Evolutionary conservation across 2,888 invertebrate genomes (phyloP), one percentile per base, ranked within the genome.

Genomic region (Melinopterus prodromus): DNA sequence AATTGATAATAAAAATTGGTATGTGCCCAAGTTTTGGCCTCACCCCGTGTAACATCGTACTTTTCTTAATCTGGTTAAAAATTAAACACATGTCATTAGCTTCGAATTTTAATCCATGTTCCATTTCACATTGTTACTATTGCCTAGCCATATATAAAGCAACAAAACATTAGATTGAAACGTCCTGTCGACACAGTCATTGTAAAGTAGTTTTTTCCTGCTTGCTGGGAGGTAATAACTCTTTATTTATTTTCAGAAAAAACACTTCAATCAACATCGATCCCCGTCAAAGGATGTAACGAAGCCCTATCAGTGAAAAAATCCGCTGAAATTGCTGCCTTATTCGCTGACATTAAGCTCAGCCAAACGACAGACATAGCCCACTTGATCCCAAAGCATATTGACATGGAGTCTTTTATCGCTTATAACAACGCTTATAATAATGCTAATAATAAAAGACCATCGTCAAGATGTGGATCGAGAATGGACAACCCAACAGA

Each of bases 241-340:
- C 9, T 53, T 53, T 74, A 84, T 84, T 77, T 85, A 85, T 6
- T 87, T 89, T 82, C 87, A 84, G 85, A 84, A 15, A 83, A 82
- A 78, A 79, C 82, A 5, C 15, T 83, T 69, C 83, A 83, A 75
- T 81, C 83, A 69, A 26, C 26, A 26, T 78, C 84, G 7, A 79
- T 83, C 26, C 83, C 85, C 26, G 82, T 83, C 2, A 82, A 82
- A 76, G 81, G 81, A 4, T 84, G 82, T 71, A 83, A 86, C 77
- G 95, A 95, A 85, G 95, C 96, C 0, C 89, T 96, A 0, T 95
- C 96, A 78, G 95, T 96, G 37, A 97, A 97, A 89, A 97, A 97
- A 87, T 95, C 95, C 2, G 96, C 96, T 0, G 97, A 97, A 88
- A 96, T 97, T 85, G 97, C 96, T 0, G 97, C 96, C 0, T 90